Conservation (phyloP, 2,113 vertebrate species). For the Egretta garzetta region DNA sequence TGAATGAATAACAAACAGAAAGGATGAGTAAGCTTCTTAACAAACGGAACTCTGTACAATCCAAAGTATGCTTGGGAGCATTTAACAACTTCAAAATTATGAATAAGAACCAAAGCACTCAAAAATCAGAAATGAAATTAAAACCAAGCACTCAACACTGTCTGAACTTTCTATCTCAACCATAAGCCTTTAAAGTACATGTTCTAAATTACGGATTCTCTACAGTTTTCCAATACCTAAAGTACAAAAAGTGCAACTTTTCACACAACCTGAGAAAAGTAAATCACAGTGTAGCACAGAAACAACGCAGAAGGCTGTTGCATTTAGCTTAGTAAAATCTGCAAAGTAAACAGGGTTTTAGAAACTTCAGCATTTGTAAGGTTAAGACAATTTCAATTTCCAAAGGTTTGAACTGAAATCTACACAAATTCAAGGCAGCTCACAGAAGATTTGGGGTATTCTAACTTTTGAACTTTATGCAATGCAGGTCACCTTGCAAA, state of each 20-base stretch:
- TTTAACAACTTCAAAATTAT: not conserved
- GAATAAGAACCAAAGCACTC: not conserved
- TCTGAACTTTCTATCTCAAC: not conserved
- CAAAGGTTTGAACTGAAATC: not conserved
- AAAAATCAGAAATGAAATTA: not conserved
- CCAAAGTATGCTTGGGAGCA: not conserved
- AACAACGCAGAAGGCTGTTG: not conserved
- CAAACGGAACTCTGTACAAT: not conserved
- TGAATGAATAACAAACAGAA: not conserved
- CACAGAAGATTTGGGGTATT: not conserved
- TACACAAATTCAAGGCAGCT: not conserved
- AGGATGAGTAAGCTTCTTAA: not conserved
- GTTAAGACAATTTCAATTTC: not conserved
- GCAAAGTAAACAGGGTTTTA: not conserved
- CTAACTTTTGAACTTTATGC: not conserved
- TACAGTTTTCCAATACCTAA: not conserved
- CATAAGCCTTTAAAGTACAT: not conserved
- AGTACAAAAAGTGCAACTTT: not conserved
- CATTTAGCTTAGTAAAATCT: not conserved
- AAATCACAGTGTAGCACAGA: not conserved
- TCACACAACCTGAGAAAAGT: not conserved
- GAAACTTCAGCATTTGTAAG: not conserved
- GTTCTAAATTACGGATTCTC: not conserved
- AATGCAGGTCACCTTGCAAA: not conserved
- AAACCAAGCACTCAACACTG: not conserved